These are phyloP conservation scores for Ctenopoma multispine DNA, from an alignment of 2,797 vertebrate genomes.

Conservation along the genomic window DNA sequence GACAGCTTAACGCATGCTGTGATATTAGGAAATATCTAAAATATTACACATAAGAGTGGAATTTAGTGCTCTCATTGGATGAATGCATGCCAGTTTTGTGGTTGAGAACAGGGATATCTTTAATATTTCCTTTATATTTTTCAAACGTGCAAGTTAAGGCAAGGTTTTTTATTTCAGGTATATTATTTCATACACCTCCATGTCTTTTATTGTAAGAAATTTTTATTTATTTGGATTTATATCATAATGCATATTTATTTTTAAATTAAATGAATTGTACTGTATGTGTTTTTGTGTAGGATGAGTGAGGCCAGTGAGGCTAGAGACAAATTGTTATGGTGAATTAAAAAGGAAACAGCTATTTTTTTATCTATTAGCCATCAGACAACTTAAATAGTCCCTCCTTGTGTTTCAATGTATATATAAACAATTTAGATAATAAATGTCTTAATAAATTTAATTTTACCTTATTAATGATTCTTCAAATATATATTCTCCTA, in stretches of 20 bases:
- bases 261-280: too few relatives aligned
- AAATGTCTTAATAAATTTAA: background rate
- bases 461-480: too few relatives aligned
- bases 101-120: constrained; percentile 2
- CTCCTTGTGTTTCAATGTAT: background rate
- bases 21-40: constrained; percentile 20
- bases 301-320: background rate
- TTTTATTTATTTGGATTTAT: background rate
- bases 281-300: background rate
- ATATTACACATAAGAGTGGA: constrained; percentile 3
- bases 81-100: background rate
- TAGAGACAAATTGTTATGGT: background rate
- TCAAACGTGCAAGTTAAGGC: background rate
- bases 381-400: background rate
- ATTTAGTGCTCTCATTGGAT: background rate
- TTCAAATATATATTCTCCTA: background rate
- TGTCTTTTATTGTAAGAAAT: constrained; percentile 8
- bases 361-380: too few relatives aligned
- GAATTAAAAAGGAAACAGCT: background rate
- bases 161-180: too few relatives aligned
- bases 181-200: too few relatives aligned
- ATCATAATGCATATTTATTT: background rate
- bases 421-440: background rate
- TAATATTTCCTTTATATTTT: constrained; percentile 5
- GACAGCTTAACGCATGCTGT: background rate